These are phyloP conservation scores for Hemibagrus guttatus DNA, from an alignment of 2,797 vertebrate genomes.

Conservation along the genomic window DNA sequence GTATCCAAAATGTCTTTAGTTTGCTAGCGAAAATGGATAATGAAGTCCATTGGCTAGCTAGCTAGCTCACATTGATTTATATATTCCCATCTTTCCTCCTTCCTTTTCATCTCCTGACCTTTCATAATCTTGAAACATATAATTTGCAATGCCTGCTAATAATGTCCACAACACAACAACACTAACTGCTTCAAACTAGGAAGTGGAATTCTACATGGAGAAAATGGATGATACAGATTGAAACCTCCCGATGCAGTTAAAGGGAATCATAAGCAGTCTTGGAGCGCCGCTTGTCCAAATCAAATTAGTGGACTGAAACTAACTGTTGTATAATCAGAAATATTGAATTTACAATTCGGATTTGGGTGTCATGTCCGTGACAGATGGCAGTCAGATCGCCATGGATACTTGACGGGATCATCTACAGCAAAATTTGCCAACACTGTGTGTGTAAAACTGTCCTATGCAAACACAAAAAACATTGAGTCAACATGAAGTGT, in stretches of 20 bases:
- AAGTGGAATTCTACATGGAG: background rate
- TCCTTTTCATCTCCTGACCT: background rate
- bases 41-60: background rate
- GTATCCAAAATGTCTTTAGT: too few species aligned
- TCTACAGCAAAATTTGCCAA: background rate
- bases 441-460: background rate
- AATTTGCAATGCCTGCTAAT: background rate
- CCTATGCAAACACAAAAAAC: background rate
- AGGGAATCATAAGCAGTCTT: background rate
- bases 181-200: background rate
- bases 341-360: background rate
- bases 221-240: background rate
- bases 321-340: background rate
- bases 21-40: background rate
- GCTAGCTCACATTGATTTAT: background rate
- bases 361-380: background rate
- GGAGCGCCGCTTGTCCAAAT: background rate
- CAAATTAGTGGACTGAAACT: background rate
- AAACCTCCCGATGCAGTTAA: background rate
- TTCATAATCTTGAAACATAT: background rate
- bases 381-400: background rate
- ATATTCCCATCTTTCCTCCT: background rate
- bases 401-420: background rate
- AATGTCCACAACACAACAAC: background rate
- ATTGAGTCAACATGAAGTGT: background rate